Evolutionary conservation across 2,113 vertebrate species (phyloP).

Genomic region (Phylloscopus trochilus): DNA sequence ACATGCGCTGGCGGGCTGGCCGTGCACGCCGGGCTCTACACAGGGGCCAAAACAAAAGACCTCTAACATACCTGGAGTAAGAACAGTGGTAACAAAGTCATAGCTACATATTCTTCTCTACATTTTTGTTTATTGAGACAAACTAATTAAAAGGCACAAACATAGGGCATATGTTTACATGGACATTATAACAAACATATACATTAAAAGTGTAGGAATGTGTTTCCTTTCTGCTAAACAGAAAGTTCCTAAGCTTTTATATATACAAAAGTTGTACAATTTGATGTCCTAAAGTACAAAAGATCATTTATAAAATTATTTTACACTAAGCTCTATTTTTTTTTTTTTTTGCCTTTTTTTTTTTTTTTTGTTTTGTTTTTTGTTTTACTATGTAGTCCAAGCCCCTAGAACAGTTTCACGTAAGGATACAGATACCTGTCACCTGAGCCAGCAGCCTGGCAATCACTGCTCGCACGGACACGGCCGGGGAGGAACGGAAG

Average conservation of each 20-base stretch:
- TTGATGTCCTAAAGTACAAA: slow-evolving; percentile 99
- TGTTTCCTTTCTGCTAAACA: slow-evolving; percentile 98
- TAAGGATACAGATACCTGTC: slow-evolving; percentile 93
- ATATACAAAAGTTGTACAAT: slow-evolving; percentile 99
- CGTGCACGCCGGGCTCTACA: slow-evolving; percentile 65
- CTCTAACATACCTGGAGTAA: slow-evolving; percentile 64
- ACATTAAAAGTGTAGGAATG: slow-evolving; percentile 99
- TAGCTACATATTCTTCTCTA: slow-evolving; percentile 84
- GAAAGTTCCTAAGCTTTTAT: slow-evolving; percentile 95
- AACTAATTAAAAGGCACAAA: slow-evolving; percentile 99
- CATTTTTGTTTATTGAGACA: slow-evolving; percentile 99
- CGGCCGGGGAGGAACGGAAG: slow-evolving; percentile 70
- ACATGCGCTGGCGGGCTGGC: neutral
- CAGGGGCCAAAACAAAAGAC: slow-evolving; percentile 60
- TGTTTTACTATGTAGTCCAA: slow-evolving; percentile 88
- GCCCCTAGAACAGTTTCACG: slow-evolving; percentile 91
- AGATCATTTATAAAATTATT: slow-evolving; percentile 99
- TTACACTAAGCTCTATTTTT: slow-evolving; percentile 90
- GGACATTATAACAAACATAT: slow-evolving; percentile 96
- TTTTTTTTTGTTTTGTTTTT: slow-evolving; percentile 40
- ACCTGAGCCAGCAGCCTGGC: slow-evolving; percentile 87
- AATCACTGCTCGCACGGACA: slow-evolving; percentile 72
- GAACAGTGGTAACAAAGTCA: slow-evolving; percentile 78
- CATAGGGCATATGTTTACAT: slow-evolving; percentile 98
- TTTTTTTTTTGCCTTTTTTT: slow-evolving; percentile 70